Evolutionary conservation across 2,797 vertebrate species (phyloP).

Genomic region (Falco novaeseelandiae): DNA sequence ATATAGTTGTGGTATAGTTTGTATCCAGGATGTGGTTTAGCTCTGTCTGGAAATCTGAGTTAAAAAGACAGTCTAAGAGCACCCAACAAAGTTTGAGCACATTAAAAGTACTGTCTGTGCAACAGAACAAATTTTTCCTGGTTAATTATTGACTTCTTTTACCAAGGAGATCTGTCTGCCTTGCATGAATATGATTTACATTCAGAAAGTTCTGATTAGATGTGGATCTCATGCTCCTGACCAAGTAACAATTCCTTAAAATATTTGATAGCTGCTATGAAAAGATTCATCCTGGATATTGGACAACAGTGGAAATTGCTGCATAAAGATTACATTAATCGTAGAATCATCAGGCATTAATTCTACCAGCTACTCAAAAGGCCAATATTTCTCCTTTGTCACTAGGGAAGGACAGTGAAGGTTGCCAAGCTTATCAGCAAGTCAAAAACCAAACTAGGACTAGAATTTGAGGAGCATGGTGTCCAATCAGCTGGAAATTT

Average conservation of each 20-base stretch:
- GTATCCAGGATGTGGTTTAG: conserved; percentile 1
- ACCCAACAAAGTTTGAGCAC: neutral
- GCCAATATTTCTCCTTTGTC: neutral
- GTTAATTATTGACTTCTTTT: conserved; percentile 19
- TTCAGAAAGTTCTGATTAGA: conserved; percentile 20
- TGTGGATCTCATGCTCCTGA: neutral
- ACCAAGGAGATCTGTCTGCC: neutral
- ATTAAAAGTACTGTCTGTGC: neutral
- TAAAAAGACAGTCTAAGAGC: neutral
- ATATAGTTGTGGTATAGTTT: neutral
- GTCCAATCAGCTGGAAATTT: neutral
- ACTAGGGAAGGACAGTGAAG: neutral
- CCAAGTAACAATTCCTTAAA: neutral
- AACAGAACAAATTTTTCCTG: neutral
- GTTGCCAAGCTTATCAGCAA: neutral
- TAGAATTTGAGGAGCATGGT: neutral
- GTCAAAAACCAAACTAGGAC: neutral
- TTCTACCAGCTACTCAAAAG: neutral
- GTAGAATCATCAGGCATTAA: conserved; percentile 16
- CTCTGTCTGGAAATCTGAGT: conserved; percentile 21
- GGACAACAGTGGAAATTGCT: conserved; percentile 12
- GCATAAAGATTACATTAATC: conserved; percentile 20
- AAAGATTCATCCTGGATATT: neutral
- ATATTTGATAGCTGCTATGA: neutral
- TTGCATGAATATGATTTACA: neutral